Conservation (phyloP, 1,140 invertebrate species). For the Panagrolaimus sp. region DNA sequence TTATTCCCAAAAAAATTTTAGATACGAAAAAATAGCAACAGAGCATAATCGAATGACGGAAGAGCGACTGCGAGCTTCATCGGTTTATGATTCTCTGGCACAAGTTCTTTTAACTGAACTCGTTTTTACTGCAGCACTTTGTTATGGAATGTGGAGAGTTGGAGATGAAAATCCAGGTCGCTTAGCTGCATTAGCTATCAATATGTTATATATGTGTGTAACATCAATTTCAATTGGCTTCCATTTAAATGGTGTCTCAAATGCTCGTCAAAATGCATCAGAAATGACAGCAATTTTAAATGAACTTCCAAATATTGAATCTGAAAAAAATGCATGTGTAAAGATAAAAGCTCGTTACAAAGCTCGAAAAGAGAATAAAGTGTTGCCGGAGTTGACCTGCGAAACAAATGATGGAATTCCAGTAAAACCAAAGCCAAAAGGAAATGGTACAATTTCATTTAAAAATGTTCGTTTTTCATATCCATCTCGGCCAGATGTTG, state of each 20-base stretch:
- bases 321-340: constrained; percentile 17
- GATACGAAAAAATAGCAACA: constrained; percentile 47
- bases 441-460: constrained; percentile 56
- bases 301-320: constrained; percentile 41
- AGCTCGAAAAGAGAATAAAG: not conserved
- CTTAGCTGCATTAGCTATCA: constrained; percentile 51
- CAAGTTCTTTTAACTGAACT: constrained; percentile 55
- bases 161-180: constrained; percentile 47
- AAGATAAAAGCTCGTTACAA: not conserved
- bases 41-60: constrained; percentile 51
- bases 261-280: constrained; percentile 43
- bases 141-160: constrained; percentile 49
- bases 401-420: not conserved
- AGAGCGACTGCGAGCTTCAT: constrained; percentile 47
- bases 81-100: constrained; percentile 52
- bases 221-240: constrained; percentile 56
- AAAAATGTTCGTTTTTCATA: constrained; percentile 61
- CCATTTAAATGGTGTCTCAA: constrained; percentile 49
- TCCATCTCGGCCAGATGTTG: constrained; percentile 60
- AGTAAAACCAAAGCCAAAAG: not conserved
- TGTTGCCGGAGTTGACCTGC: not conserved
- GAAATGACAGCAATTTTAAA: constrained; percentile 43
- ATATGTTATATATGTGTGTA: constrained; percentile 56
- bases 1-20: constrained; percentile 20
- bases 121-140: constrained; percentile 52